Conservation (phyloP, 2,888 invertebrate genomes). For the Rhagonycha fulva region DNA sequence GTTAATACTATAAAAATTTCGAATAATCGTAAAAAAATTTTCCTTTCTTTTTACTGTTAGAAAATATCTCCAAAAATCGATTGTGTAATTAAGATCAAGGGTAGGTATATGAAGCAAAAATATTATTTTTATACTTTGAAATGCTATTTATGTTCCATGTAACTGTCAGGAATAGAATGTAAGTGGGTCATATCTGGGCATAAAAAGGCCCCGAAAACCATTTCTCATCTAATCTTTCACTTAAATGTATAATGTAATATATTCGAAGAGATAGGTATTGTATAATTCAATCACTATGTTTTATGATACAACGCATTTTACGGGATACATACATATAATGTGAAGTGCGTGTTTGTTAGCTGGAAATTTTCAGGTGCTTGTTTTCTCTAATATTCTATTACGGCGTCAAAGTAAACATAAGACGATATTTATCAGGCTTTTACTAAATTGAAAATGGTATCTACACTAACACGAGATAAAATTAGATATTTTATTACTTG, state of each 20-base stretch:
- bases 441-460: not conserved
- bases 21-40: not conserved
- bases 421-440: not conserved
- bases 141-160: not conserved
- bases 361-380: slow-evolving; percentile 7
- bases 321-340: not conserved
- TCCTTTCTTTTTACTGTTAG: not conserved
- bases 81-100: not conserved
- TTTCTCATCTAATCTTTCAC: not conserved
- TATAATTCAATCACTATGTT: not conserved
- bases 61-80: not conserved
- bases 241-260: not conserved
- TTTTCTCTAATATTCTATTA: slow-evolving; percentile 1
- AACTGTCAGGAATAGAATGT: not conserved
- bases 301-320: not conserved
- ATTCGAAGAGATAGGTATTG: not conserved
- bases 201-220: not conserved
- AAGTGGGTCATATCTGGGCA: not conserved
- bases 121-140: no score
- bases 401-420: not conserved
- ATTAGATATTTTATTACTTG: not conserved
- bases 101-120: not conserved
- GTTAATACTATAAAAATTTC: not conserved
- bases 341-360: slow-evolving; percentile 8
- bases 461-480: not conserved